phyloP scores from a whole-genome alignment of 2,888 invertebrate genomes.

The Hanleya hanleyi region DNA sequence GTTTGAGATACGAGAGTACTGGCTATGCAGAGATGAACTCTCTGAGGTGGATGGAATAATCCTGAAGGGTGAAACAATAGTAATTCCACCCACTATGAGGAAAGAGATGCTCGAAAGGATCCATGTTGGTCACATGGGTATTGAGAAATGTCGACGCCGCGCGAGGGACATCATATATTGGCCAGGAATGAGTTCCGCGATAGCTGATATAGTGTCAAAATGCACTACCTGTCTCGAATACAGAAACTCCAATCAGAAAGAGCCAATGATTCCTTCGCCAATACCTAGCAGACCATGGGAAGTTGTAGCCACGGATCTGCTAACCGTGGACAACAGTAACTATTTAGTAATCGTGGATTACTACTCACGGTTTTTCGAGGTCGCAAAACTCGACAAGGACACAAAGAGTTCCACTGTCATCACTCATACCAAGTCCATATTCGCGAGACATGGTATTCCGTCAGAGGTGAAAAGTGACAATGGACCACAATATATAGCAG shows the following conservation, averaged over 20 bases:
- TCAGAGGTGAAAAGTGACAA: constrained; percentile 26
- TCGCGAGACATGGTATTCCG: constrained; percentile 34
- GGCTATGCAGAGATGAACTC: constrained; percentile 17
- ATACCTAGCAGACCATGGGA: constrained; percentile 33
- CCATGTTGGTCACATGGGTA: constrained; percentile 39
- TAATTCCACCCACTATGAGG: constrained; percentile 8
- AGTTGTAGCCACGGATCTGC: constrained; percentile 31
- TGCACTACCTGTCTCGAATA: constrained; percentile 28
- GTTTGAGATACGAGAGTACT: constrained; percentile 20
- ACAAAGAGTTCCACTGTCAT: constrained; percentile 23
- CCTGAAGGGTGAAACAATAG: constrained; percentile 14
- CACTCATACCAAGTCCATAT: constrained; percentile 29
- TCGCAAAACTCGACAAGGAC: constrained; percentile 19
- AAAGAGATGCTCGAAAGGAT: constrained; percentile 21
- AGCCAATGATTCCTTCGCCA: constrained; percentile 21
- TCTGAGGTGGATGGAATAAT: constrained; percentile 9
- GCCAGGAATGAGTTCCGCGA: constrained; percentile 34
- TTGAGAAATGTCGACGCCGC: constrained; percentile 28
- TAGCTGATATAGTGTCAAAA: constrained; percentile 27
- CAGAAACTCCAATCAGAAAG: constrained; percentile 22
- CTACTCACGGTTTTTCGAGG: constrained; percentile 36
- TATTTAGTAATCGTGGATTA: constrained; percentile 38
- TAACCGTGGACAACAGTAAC: constrained; percentile 18
- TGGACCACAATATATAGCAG: constrained; percentile 29
- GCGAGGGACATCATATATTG: constrained; percentile 40